Evolutionary conservation across 2,797 vertebrate species (phyloP).

Genomic region (Pseudochaenichthys georgianus): DNA sequence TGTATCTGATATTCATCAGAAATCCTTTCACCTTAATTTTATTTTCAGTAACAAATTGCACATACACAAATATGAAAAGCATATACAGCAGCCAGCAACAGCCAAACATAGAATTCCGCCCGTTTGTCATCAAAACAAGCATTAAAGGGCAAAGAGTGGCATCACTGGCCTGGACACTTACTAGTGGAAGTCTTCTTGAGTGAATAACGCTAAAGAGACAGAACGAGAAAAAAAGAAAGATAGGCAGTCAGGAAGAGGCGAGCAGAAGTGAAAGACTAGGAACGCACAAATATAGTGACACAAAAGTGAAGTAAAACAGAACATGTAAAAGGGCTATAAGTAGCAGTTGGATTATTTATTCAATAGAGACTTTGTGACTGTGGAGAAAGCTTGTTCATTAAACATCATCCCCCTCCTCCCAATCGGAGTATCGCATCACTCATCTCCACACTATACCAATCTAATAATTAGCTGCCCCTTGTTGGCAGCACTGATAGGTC

Average conservation of each 20-base stretch:
- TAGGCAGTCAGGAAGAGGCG: not conserved
- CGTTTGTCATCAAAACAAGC: constrained; percentile 44
- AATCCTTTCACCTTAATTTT: not conserved
- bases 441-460: not conserved
- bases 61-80: constrained; percentile 7
- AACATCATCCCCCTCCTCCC: not conserved
- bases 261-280: not conserved
- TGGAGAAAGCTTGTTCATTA: constrained; percentile 15
- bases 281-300: not conserved
- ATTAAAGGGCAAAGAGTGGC: not conserved
- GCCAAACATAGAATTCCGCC: constrained; percentile 48
- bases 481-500: constrained; percentile 1
- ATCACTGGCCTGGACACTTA: constrained; percentile 7
- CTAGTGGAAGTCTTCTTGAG: not conserved
- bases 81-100: constrained; percentile 1
- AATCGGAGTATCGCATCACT: constrained; percentile 1
- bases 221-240: not conserved
- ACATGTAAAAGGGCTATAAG: constrained; percentile 17
- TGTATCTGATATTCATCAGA: not conserved
- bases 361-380: constrained; percentile 15
- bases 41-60: constrained; percentile 10
- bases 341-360: constrained; percentile 24
- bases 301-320: constrained; percentile 23
- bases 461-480: constrained; percentile 6
- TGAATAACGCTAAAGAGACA: not conserved